These are phyloP conservation scores for Taurulus bubalis DNA, from an alignment of 2,113 vertebrate species.

Conservation along the genomic window DNA sequence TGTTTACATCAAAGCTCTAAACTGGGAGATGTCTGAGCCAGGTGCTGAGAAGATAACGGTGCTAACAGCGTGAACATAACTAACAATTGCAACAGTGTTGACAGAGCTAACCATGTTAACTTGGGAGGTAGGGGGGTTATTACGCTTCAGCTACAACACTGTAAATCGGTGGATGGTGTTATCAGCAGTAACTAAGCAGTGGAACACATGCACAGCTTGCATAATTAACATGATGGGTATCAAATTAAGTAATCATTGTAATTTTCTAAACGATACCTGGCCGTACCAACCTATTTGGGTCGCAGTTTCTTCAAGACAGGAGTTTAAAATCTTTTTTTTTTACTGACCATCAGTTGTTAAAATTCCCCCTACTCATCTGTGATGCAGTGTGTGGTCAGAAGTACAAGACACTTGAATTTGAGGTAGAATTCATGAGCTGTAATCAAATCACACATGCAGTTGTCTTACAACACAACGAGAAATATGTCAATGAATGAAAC, in stretches of 20 bases:
- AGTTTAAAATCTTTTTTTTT: not conserved
- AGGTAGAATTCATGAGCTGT: not conserved
- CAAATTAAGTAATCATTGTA: too few relatives aligned
- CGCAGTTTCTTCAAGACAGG: not conserved
- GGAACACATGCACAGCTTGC: too few relatives aligned
- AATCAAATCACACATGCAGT: not conserved
- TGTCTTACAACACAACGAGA: constrained; percentile 5
- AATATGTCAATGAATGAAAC: not conserved
- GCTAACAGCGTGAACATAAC: too few relatives aligned
- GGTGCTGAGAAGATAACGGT: not conserved
- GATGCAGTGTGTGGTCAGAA: not conserved
- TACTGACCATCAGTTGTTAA: not conserved
- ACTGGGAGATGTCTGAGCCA: not conserved
- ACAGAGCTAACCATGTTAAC: not conserved
- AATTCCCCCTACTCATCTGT: not conserved
- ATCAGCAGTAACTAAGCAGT: too few relatives aligned
- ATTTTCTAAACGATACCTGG: too few relatives aligned
- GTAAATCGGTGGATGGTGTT: too few relatives aligned
- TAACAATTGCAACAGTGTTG: too few relatives aligned
- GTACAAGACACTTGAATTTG: not conserved
- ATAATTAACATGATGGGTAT: too few relatives aligned
- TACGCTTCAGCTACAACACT: too few relatives aligned
- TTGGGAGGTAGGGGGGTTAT: too few relatives aligned
- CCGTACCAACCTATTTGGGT: not conserved
- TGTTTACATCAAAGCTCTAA: not conserved